These are phyloP conservation scores for Cancer borealis DNA, from an alignment of 2,888 invertebrate genomes.

Conservation along the genomic window DNA sequence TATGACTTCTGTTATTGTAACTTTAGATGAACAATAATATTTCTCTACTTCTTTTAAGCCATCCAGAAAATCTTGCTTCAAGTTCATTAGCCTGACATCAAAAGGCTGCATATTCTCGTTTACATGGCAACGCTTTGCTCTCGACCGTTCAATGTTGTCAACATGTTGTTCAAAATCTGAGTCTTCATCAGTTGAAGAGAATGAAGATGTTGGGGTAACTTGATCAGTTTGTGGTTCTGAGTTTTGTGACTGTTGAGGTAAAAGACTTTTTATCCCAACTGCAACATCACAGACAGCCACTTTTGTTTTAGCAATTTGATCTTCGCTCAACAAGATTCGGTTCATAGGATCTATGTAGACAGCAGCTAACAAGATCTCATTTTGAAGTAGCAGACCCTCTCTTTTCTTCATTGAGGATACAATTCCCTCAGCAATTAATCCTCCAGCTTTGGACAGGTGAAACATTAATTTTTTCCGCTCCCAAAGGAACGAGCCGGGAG, in stretches of 20 bases:
- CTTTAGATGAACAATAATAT: no score
- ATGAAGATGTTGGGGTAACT: not conserved
- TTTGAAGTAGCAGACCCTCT: no score
- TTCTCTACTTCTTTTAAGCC: slow-evolving; percentile 30
- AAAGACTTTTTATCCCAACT: not conserved
- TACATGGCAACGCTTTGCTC: not conserved
- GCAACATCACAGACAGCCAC: not conserved
- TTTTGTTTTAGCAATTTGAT: not conserved
- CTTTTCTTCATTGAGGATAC: slow-evolving; percentile 43
- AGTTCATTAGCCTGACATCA: not conserved
- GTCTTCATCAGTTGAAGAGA: slow-evolving; percentile 26
- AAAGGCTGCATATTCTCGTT: no score
- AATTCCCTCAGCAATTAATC: slow-evolving; percentile 44
- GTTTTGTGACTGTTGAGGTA: not conserved
- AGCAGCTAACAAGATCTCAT: no score
- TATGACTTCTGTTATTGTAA: no score
- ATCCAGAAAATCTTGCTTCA: slow-evolving; percentile 33
- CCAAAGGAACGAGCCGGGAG: slow-evolving; percentile 28
- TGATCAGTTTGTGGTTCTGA: not conserved
- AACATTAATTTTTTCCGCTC: slow-evolving; percentile 28
- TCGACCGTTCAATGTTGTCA: slow-evolving; percentile 26
- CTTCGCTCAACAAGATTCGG: no score
- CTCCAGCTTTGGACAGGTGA: not conserved
- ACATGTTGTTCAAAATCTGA: slow-evolving; percentile 39
- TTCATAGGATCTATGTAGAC: no score